phyloP scores from a whole-genome alignment of 1,140 invertebrate species.

The Halictus rubicundus region DNA sequence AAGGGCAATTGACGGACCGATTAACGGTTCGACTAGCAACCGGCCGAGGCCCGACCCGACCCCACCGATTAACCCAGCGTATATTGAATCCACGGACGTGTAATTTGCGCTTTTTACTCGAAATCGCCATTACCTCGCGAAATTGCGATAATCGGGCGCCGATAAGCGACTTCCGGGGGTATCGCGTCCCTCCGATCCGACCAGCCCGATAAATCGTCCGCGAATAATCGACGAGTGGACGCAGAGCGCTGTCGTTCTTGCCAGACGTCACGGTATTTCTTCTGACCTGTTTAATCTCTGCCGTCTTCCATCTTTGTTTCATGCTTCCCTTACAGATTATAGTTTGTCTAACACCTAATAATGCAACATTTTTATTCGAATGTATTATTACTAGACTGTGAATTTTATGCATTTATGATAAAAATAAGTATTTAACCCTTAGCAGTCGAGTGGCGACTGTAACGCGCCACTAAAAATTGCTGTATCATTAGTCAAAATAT shows the following conservation, averaged over 20 bases:
- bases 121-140: constrained; percentile 15
- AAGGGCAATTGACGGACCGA: constrained; percentile 43
- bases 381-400: no score
- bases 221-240: background rate
- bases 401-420: no score
- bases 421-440: no score
- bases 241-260: background rate
- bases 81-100: constrained; percentile 39
- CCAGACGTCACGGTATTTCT: background rate
- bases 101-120: constrained; percentile 35
- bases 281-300: background rate
- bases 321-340: no score
- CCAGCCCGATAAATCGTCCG: background rate
- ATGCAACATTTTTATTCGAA: no score
- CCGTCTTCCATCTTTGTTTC: no score
- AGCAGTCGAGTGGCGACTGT: no score
- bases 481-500: no score
- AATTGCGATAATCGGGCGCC: constrained; percentile 4
- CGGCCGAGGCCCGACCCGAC: background rate
- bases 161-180: constrained; percentile 17
- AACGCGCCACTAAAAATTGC: no score
- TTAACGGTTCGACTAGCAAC: constrained; percentile 20
- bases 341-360: no score
- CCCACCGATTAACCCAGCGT: constrained; percentile 28
- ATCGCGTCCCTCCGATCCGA: background rate